Conservation (phyloP, 2,113 vertebrate species). For the Hucho hucho region DNA sequence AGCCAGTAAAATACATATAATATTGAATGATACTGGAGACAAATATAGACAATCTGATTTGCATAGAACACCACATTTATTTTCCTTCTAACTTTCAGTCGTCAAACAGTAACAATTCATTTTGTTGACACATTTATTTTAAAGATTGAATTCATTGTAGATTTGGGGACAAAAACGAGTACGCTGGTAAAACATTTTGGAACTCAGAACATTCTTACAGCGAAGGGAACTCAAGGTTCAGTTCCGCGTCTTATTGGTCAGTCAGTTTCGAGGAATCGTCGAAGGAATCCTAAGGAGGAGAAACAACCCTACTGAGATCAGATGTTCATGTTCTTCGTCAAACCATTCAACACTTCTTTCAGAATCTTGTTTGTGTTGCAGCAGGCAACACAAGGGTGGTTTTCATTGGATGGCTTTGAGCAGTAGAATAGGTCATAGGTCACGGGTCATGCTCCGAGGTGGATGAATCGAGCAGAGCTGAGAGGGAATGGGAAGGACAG, state of each 20-base stretch:
- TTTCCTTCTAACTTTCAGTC: constrained; percentile 1
- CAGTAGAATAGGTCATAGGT: constrained; percentile 12
- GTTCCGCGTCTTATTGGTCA: background rate
- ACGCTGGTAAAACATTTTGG: background rate
- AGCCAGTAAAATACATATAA: constrained; percentile 12
- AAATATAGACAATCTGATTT: constrained; percentile 28
- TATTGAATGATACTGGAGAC: background rate
- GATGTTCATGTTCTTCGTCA: background rate
- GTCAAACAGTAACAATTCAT: background rate
- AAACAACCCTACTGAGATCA: background rate
- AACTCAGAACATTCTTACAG: background rate
- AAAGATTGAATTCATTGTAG: background rate
- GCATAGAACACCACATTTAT: constrained; percentile 49
- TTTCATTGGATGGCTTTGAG: background rate
- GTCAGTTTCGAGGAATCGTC: background rate
- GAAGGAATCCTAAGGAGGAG: background rate
- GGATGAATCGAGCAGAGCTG: constrained; percentile 13
- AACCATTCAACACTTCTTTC: background rate
- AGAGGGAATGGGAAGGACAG: background rate
- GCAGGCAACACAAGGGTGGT: background rate
- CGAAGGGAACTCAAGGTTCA: too few species aligned
- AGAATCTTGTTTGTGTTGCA: background rate
- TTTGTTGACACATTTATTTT: background rate
- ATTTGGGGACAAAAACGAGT: background rate
- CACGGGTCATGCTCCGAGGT: background rate